Percentiles rank a stretch among this genome's conserved stretches.
These are phyloP conservation scores for Periparus ater DNA, from an alignment of 2,797 vertebrate genomes.

Conservation along the genomic window DNA sequence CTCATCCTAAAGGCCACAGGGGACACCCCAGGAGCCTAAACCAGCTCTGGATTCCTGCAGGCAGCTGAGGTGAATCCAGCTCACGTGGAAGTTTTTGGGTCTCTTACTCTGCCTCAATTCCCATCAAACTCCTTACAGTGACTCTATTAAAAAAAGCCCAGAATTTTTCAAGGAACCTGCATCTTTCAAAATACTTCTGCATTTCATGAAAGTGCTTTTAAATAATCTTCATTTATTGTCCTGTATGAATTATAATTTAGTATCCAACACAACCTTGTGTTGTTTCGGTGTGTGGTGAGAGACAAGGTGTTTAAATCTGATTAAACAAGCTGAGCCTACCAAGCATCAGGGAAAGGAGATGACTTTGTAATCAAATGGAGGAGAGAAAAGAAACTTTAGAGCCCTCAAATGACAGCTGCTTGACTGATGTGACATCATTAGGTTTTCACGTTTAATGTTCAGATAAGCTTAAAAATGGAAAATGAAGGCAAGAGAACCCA, in stretches of 20 bases:
- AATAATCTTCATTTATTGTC: background rate
- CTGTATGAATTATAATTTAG: background rate
- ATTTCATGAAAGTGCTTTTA: background rate
- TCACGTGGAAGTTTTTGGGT: rapidly evolving
- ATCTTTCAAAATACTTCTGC: background rate
- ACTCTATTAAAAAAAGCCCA: background rate
- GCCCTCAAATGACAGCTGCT: slow-evolving; percentile 76
- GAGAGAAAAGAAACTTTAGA: slow-evolving; percentile 81
- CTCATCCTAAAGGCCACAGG: background rate
- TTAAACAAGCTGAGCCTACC: background rate
- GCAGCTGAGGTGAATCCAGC: background rate
- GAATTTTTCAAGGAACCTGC: background rate
- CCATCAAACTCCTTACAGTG: background rate
- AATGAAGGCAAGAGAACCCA: slow-evolving; percentile 25
- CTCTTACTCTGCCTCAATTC: background rate
- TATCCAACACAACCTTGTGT: background rate
- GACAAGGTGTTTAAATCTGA: background rate
- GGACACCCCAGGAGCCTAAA: background rate
- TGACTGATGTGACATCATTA: slow-evolving; percentile 59
- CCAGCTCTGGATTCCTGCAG: background rate
- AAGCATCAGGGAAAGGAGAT: background rate
- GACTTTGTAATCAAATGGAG: slow-evolving; percentile 27
- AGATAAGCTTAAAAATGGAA: slow-evolving; percentile 82
- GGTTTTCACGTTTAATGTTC: slow-evolving; percentile 64
- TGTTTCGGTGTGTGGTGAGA: background rate